Evolutionary conservation across 92 coral and sea anemone species (phyloP).

Genomic region (Ricordea florida): DNA sequence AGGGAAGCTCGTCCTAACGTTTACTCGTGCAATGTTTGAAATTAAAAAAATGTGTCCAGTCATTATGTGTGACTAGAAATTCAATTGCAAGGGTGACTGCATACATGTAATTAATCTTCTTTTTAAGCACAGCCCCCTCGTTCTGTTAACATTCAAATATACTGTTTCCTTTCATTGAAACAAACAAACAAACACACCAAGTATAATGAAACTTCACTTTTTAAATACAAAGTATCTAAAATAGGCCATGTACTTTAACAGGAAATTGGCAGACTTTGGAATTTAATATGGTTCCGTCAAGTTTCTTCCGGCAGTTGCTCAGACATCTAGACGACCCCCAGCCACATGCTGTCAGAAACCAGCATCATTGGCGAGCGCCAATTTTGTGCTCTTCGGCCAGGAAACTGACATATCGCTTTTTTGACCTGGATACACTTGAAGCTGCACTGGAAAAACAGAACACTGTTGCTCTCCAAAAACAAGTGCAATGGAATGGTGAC

Average conservation of each 20-base stretch:
- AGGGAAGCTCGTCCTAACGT: too few relatives aligned
- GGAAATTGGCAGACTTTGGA: constrained; percentile 24
- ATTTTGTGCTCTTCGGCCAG: constrained; percentile 5
- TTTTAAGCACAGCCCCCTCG: too few relatives aligned
- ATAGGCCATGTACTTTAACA: neutral
- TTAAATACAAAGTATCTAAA: too few relatives aligned
- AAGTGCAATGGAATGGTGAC: constrained; percentile 29
- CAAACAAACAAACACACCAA: too few relatives aligned
- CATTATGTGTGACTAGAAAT: too few relatives aligned
- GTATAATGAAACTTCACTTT: too few relatives aligned
- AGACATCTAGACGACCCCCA: neutral
- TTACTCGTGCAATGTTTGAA: too few relatives aligned
- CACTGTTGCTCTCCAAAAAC: neutral
- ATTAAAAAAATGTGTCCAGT: too few relatives aligned
- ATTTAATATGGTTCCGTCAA: constrained; percentile 7
- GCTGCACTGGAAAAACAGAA: neutral
- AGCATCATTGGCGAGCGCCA: constrained; percentile 38
- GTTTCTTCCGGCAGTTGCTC: constrained; percentile 18
- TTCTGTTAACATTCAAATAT: too few relatives aligned
- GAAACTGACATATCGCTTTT: constrained; percentile 26
- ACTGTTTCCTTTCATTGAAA: too few relatives aligned
- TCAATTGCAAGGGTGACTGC: too few relatives aligned
- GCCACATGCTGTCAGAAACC: neutral
- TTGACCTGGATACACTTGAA: neutral
- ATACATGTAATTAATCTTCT: too few relatives aligned